Base-by-base conservation (phyloP, 53 echinoderm and acorn worm genomes). In the Arbacia lixula region DNA sequence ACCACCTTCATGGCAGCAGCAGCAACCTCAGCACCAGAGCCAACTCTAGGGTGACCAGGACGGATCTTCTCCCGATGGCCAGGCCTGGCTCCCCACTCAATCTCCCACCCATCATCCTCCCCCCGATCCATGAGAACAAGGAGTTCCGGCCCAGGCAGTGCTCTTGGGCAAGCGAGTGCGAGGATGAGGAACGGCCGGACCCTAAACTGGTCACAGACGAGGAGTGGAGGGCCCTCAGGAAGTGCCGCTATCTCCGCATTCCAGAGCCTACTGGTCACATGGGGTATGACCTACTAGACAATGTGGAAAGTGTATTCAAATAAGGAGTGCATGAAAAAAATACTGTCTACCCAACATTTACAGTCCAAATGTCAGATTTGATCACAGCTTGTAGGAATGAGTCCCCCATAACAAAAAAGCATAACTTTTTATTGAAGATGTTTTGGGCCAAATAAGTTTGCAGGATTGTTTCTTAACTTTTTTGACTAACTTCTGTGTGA, bases 141-240 rank as follows among this genome's bases (percentile, higher is more conserved):
- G 60, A 78, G 42, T 78, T 78, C 41, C 64, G 5, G 5, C 11
- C 57, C 8, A 10, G 71, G 42, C 71, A 26, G 16, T 42, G 71
- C 20, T 71, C 71, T 3, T 71, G 39, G 40, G 40, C 42, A 12
- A 75, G 75, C 31, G 36, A 51, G 33, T 32, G 35, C 12, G 53
- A 36, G 36, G 72, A 46, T 2, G 72, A 71, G 30, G 72, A 41
- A 25, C 27, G 50, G 50, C 37, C 66, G 10, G 24, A 39, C 19
- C 4, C 65, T 31, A 88, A 88, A 21, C 65, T 76, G 4, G 26
- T 92, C 46, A 88, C 85, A 14, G 90, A 86, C 24, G 89, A 94
- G 14, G 94, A 98, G 26, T 98, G 98, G 98, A 85, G 90, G 36
- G 76, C 94, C 4, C 76, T 98, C 21, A 90, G 90, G 54, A 88